These are phyloP conservation scores for Ecliptopera silaceata DNA, from an alignment of 2,888 invertebrate genomes.

Conservation along the genomic window DNA sequence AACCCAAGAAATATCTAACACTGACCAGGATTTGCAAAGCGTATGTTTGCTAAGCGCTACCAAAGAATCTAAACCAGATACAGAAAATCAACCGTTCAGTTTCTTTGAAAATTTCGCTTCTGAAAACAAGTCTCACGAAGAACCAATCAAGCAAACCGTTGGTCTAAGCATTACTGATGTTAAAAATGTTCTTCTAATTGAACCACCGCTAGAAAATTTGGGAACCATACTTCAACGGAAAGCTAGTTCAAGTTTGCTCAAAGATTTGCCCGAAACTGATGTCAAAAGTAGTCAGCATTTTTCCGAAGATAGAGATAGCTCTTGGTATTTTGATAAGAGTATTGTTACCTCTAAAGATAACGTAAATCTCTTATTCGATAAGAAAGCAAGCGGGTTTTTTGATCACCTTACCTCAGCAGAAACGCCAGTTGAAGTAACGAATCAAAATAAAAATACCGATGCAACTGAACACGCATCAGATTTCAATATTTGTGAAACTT, in stretches of 20 bases:
- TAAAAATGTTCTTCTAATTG: conserved; percentile 35
- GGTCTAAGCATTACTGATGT: conserved; percentile 31
- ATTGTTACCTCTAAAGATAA: conserved; percentile 20
- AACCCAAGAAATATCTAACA: conserved; percentile 38
- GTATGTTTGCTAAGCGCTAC: conserved; percentile 27
- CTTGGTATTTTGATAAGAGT: conserved; percentile 15
- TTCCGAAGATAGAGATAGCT: conserved; percentile 17
- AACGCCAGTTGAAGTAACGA: conserved; percentile 11
- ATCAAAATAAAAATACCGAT: conserved; percentile 12
- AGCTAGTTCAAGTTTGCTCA: conserved; percentile 27
- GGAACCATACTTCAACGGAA: conserved; percentile 29
- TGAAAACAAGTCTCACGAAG: conserved; percentile 26
- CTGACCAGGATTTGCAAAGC: conserved; percentile 29
- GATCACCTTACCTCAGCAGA: conserved; percentile 12
- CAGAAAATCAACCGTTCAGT: conserved; percentile 37
- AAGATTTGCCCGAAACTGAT: conserved; percentile 19
- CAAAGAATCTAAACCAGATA: conserved; percentile 21
- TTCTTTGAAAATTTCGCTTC: conserved; percentile 44
- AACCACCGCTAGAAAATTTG: conserved; percentile 34
- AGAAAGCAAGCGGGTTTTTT: conserved; percentile 22
- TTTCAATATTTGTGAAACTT: conserved; percentile 68
- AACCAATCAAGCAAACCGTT: conserved; percentile 5
- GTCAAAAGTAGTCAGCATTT: conserved; percentile 14
- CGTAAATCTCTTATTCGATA: conserved; percentile 23
- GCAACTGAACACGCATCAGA: conserved; percentile 46